phyloP scores from a whole-genome alignment of 2,888 invertebrate genomes.

The Griposia aprilina region DNA sequence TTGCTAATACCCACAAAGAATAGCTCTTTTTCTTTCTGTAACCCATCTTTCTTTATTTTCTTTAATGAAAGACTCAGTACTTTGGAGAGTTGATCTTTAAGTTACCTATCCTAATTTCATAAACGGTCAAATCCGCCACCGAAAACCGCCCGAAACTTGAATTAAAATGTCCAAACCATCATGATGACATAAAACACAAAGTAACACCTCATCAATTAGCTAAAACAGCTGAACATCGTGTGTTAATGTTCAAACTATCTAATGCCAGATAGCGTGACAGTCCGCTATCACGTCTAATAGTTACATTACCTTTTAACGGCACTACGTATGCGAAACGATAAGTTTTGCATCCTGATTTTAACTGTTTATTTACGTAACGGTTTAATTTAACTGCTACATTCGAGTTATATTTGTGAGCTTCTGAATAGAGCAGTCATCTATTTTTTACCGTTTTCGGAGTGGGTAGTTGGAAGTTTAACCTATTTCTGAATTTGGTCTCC shows the following conservation, averaged over 20 bases:
- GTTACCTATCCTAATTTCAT: not conserved
- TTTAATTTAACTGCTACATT: constrained; percentile 41
- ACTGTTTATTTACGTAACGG: constrained; percentile 47
- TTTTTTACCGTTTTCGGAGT: constrained; percentile 15
- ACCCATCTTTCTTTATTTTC: too few species aligned
- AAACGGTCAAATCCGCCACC: not conserved
- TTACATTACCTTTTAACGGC: constrained; percentile 49
- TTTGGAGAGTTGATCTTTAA: not conserved
- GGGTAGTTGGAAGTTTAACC: constrained; percentile 15
- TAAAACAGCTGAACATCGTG: constrained; percentile 37
- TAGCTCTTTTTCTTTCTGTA: too few species aligned
- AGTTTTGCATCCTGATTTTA: constrained; percentile 53
- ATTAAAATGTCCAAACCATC: not conserved
- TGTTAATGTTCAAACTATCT: constrained; percentile 44
- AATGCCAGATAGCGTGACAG: constrained; percentile 59
- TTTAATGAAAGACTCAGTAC: not conserved
- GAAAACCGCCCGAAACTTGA: not conserved
- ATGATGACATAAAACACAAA: not conserved
- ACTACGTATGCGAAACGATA: constrained; percentile 36
- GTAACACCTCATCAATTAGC: constrained; percentile 49
- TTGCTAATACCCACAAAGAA: not conserved
- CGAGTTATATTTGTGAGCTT: constrained; percentile 33
- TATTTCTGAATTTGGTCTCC: constrained; percentile 20
- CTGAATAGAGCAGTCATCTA: constrained; percentile 25
- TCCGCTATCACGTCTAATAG: constrained; percentile 40